phyloP scores from a whole-genome alignment of 2,797 vertebrate genomes.

The Eurystomus glaucurus region DNA sequence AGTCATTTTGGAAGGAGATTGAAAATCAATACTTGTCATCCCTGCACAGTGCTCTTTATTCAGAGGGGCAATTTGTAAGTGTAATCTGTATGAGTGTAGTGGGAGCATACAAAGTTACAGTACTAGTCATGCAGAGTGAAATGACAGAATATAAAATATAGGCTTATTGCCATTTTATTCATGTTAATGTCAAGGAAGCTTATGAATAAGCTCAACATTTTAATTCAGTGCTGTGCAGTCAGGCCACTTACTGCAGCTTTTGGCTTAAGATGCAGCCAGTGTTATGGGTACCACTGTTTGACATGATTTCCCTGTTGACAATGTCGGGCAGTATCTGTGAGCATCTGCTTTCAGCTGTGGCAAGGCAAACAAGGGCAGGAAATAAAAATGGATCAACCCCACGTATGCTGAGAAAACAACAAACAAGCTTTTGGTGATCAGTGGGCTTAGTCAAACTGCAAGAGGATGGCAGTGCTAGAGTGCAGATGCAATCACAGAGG shows the following conservation, averaged over 20 bases:
- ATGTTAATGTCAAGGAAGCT: conserved; percentile 55
- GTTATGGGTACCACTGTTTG: neutral
- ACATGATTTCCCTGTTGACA: neutral
- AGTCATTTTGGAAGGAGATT: conserved; percentile 80
- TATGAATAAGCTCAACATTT: conserved; percentile 51
- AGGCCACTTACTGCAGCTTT: conserved; percentile 45
- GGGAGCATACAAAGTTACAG: conserved; percentile 65
- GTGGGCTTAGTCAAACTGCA: neutral
- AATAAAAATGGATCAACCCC: neutral
- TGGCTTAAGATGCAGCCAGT: conserved; percentile 26
- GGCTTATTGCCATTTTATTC: conserved; percentile 60
- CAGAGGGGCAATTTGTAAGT: conserved; percentile 79
- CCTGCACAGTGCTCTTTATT: conserved; percentile 67
- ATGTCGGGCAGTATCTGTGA: neutral
- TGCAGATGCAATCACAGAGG: conserved; percentile 59
- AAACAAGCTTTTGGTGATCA: neutral
- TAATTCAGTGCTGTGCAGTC: conserved; percentile 43
- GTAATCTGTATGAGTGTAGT: conserved; percentile 62
- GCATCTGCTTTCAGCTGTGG: neutral
- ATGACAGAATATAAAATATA: conserved; percentile 39
- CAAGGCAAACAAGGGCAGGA: neutral
- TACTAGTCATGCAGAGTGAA: conserved; percentile 12
- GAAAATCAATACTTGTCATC: conserved; percentile 86
- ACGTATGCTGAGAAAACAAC: neutral
- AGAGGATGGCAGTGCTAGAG: conserved; percentile 8